Conservation (phyloP, 2,888 invertebrate species). For the Ypsolopha scabrella region DNA sequence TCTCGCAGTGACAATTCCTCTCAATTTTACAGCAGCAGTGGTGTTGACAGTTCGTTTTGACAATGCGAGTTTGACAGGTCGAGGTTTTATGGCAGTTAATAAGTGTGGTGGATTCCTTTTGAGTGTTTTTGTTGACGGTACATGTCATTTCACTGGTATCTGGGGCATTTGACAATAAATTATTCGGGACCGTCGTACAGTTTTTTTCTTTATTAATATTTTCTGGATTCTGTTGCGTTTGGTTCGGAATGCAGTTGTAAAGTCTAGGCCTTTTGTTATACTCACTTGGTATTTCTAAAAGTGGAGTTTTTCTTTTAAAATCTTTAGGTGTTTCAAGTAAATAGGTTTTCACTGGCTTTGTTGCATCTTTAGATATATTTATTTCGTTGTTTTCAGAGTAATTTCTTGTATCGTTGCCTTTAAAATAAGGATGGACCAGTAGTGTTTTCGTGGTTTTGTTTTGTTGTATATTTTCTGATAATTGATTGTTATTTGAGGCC, state of each 20-base stretch:
- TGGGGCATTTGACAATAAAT: constrained; percentile 3
- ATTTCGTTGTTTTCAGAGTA: too few relatives aligned
- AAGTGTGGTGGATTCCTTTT: background rate
- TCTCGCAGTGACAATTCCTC: background rate
- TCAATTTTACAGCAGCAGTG: constrained; percentile 25
- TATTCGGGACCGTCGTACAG: constrained; percentile 2
- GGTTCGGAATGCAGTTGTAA: constrained; percentile 10
- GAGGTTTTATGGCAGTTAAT: background rate
- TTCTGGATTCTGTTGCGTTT: background rate
- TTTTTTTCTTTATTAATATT: constrained; percentile 9
- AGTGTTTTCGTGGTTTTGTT: constrained; percentile 32
- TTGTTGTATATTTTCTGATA: constrained; percentile 2
- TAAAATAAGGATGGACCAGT: constrained; percentile 41
- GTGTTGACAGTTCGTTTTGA: constrained; percentile 20
- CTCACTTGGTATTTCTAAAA: constrained; percentile 43
- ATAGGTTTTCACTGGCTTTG: constrained; percentile 29
- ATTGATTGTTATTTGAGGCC: constrained; percentile 26
- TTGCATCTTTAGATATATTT: background rate
- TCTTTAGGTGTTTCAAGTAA: constrained; percentile 49
- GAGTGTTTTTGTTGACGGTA: background rate
- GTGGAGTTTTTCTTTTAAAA: constrained; percentile 42
- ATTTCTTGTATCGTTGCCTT: constrained; percentile 10
- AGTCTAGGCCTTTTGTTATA: constrained; percentile 43
- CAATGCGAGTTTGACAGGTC: constrained; percentile 6
- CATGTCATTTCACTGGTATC: constrained; percentile 22